Evolutionary conservation across 1,140 invertebrate species (phyloP).

Genomic region (Drosophila tristis): DNA sequence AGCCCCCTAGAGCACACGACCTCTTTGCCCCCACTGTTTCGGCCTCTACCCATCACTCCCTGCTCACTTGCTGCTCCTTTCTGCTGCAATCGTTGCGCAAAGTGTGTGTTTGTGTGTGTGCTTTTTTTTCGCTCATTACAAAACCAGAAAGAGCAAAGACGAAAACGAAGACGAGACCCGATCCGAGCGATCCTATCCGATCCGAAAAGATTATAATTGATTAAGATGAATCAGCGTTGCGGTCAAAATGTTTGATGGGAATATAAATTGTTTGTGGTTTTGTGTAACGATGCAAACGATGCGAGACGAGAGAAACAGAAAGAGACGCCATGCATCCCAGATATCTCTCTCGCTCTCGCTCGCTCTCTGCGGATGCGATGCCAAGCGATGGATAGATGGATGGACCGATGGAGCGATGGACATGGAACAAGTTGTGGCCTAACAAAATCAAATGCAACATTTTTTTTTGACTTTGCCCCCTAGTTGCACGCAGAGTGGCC

Average conservation of each 20-base stretch:
- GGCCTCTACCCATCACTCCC: neutral
- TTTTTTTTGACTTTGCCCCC: constrained; percentile 24
- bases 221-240: constrained; percentile 83
- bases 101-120: neutral
- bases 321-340: no score
- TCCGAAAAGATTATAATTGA: constrained; percentile 82
- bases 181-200: constrained; percentile 39
- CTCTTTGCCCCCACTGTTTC: constrained; percentile 43
- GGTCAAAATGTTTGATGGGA: constrained; percentile 83
- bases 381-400: constrained; percentile 35
- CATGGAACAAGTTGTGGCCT: constrained; percentile 57
- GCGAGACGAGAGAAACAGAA: constrained; percentile 34
- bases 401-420: constrained; percentile 28
- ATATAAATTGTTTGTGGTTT: constrained; percentile 84
- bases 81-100: constrained; percentile 13
- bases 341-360: constrained; percentile 1
- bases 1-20: constrained; percentile 73
- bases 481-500: constrained; percentile 8
- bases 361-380: no score
- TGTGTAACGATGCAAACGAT: constrained; percentile 73
- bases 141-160: constrained; percentile 48
- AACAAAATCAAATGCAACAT: constrained; percentile 79
- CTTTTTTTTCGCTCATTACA: constrained; percentile 73
- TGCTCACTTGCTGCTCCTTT: neutral
- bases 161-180: constrained; percentile 28